Base-by-base conservation (phyloP, 2,888 invertebrate species). In the Iphiclides podalirius region DNA sequence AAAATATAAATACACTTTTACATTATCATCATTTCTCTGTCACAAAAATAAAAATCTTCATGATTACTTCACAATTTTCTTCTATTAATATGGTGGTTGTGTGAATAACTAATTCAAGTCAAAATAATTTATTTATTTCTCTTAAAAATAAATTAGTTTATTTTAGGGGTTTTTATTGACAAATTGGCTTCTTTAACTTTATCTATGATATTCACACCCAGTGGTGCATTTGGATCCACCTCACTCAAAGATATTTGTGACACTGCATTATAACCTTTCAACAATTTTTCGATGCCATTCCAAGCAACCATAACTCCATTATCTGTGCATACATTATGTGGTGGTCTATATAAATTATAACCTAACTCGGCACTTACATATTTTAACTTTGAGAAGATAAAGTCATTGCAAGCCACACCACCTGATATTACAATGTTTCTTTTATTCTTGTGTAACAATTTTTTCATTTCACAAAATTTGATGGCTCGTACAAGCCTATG, bases 231-330 rank as follows among this genome's bases (percentile, higher is more conserved):
- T 34, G 92, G 89, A 57, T 91, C 79, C 46, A 92, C 75, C 53
- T 91, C 90, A 11, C 95, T 78, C 12, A 88, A 61, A 53, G 93
- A 90, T 39, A 94, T 87, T 35, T 31, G 16, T 37, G 62, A 66
- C 28, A 72, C 52, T 49, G 86, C 57, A 43, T 89, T 90, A 54
- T 63, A 63, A 12, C 90, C 73, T 15, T 73, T 75, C 47, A 67
- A 79, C 62, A 92, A 90, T 76, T 92, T 94, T 81, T 98, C 98
- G 43, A 97, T 88, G 6, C 97, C 98, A 90, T 98, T 98, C 98
- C 99, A 99, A 12, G 99, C 99, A 64, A 99, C 96, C 99, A 99
- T 99, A 23, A 98, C 92, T 4, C 99, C 99, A 90, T 99, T 99
- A 76, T 99, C 99, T 0, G 97, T 98, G 74, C 99, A 99, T 7